Percentiles rank a stretch among this genome's conserved stretches.
These are phyloP conservation scores for Pheosia gnoma DNA, from an alignment of 2,888 invertebrate genomes.

Conservation along the genomic window DNA sequence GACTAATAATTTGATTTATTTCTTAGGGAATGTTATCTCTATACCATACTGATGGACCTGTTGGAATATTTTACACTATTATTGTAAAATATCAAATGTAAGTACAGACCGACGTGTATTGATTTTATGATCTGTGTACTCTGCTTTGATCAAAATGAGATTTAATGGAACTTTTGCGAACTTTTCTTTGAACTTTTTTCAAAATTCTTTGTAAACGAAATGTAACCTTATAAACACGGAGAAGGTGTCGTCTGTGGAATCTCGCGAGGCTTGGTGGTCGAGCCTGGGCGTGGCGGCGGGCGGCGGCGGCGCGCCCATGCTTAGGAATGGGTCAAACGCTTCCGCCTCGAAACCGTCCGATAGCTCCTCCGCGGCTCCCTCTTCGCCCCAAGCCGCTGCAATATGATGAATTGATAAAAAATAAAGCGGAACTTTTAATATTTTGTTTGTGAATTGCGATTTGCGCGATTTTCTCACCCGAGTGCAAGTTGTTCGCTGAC, in stretches of 20 bases:
- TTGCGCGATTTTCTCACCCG: slow-evolving; percentile 51
- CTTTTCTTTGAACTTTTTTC: too few species aligned
- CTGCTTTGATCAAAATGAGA: too few species aligned
- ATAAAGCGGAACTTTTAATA: neutral
- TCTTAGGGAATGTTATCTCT: too few species aligned
- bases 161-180: too few species aligned
- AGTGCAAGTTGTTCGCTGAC: slow-evolving; percentile 63
- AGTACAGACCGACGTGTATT: too few species aligned
- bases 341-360: slow-evolving; percentile 89
- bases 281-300: slow-evolving; percentile 87
- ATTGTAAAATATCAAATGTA: too few species aligned
- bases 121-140: too few species aligned
- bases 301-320: slow-evolving; percentile 90
- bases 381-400: slow-evolving; percentile 72
- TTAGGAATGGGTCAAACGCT: slow-evolving; percentile 91
- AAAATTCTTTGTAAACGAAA: neutral
- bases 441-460: neutral
- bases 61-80: too few species aligned
- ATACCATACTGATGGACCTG: too few species aligned
- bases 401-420: neutral
- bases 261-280: slow-evolving; percentile 87
- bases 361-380: slow-evolving; percentile 63
- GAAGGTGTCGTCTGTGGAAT: slow-evolving; percentile 91
- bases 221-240: slow-evolving; percentile 90
- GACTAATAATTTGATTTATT: too few species aligned